These are phyloP conservation scores for Galerucella pusilla DNA, from an alignment of 2,888 invertebrate species.

Conservation along the genomic window DNA sequence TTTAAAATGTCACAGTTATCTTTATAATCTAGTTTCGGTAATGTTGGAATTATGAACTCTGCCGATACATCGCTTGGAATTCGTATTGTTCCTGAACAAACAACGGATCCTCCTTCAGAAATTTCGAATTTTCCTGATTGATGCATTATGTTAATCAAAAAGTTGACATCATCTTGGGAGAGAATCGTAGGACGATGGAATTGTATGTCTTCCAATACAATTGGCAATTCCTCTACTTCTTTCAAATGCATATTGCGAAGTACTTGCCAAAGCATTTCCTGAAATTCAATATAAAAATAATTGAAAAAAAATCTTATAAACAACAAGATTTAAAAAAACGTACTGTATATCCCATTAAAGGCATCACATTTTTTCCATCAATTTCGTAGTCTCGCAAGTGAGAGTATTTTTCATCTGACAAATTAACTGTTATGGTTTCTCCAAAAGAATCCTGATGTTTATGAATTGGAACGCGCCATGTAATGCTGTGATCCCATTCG, in stretches of 20 bases:
- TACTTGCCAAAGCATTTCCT: constrained; percentile 68
- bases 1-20: constrained; percentile 23
- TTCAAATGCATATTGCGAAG: constrained; percentile 63
- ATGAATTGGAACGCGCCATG: constrained; percentile 79
- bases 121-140: constrained; percentile 54
- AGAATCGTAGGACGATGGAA: constrained; percentile 70
- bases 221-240: constrained; percentile 64
- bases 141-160: constrained; percentile 50
- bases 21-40: neutral
- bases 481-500: constrained; percentile 85
- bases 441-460: constrained; percentile 75
- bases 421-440: constrained; percentile 84
- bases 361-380: constrained; percentile 64
- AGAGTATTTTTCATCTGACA: constrained; percentile 40
- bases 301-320: neutral
- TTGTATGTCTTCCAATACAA: constrained; percentile 70
- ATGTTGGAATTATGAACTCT: constrained; percentile 31
- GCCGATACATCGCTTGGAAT: constrained; percentile 65
- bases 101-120: constrained; percentile 71
- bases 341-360: constrained; percentile 71
- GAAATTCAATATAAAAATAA: neutral
- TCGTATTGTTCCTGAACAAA: constrained; percentile 75
- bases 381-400: constrained; percentile 48
- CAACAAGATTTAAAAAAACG: constrained; percentile 9
- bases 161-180: constrained; percentile 59